phyloP scores from a whole-genome alignment of 2,113 vertebrate species.

The Paradoxurus hermaphroditus region DNA sequence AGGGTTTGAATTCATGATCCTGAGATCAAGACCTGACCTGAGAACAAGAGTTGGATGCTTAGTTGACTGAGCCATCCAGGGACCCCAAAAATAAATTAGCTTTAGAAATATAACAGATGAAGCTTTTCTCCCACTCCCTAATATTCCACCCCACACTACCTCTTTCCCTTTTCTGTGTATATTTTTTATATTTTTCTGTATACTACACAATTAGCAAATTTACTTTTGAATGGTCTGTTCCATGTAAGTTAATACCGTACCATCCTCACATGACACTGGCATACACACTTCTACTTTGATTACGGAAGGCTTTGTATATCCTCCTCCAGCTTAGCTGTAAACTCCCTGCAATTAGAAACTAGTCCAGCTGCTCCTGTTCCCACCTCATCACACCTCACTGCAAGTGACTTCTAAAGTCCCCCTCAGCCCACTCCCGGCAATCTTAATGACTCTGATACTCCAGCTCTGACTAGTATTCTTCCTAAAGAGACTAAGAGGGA shows the following conservation, averaged over 20 bases:
- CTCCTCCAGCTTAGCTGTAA: not conserved
- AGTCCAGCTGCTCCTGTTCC: not conserved
- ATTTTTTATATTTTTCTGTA: not conserved
- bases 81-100: not conserved
- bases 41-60: too few relatives aligned
- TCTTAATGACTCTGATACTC: not conserved
- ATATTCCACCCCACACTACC: not conserved
- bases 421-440: not conserved
- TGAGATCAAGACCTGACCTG: too few relatives aligned
- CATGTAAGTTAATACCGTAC: not conserved
- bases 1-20: too few relatives aligned
- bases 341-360: not conserved
- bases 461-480: conserved; percentile 1
- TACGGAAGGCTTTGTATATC: not conserved
- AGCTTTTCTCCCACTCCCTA: not conserved
- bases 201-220: not conserved
- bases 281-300: not conserved
- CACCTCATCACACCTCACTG: not conserved
- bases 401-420: not conserved
- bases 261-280: not conserved
- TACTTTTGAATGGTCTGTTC: not conserved
- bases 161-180: not conserved
- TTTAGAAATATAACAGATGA: not conserved
- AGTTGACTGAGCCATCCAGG: too few relatives aligned
- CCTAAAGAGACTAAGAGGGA: conserved; percentile 21